Evolutionary conservation across 2,888 invertebrate species (phyloP).

Genomic region (Dynastes tityus): DNA sequence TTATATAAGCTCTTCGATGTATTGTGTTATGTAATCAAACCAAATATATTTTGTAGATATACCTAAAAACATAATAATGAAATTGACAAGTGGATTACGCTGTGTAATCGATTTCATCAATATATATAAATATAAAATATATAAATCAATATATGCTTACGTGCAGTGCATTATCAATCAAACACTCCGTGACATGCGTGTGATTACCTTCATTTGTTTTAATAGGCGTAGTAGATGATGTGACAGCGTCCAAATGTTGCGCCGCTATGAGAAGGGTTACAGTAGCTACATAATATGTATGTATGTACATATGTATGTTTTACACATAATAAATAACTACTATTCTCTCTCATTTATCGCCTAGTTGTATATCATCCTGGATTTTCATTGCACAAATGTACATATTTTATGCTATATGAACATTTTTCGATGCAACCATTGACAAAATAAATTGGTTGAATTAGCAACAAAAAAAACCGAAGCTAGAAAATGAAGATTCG

Average conservation of each 20-base stretch:
- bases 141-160: conserved; percentile 11
- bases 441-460: too few species aligned
- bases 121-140: too few species aligned
- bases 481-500: too few species aligned
- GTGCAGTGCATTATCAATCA: conserved; percentile 21
- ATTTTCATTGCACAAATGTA: too few species aligned
- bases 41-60: background rate
- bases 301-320: too few species aligned
- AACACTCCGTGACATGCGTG: conserved; percentile 21
- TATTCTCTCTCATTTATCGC: too few species aligned
- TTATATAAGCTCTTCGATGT: background rate
- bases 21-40: background rate
- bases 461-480: too few species aligned
- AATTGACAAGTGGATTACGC: background rate
- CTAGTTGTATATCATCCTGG: too few species aligned
- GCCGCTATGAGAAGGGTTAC: background rate
- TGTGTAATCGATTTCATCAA: conserved; percentile 14
- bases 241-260: conserved; percentile 26
- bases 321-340: too few species aligned
- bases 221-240: conserved; percentile 11
- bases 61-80: background rate
- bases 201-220: conserved; percentile 34
- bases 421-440: too few species aligned
- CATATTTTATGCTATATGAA: too few species aligned
- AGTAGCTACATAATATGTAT: background rate